These are phyloP conservation scores for Lithophane ornitopus DNA, from an alignment of 2,888 invertebrate species.

Conservation along the genomic window DNA sequence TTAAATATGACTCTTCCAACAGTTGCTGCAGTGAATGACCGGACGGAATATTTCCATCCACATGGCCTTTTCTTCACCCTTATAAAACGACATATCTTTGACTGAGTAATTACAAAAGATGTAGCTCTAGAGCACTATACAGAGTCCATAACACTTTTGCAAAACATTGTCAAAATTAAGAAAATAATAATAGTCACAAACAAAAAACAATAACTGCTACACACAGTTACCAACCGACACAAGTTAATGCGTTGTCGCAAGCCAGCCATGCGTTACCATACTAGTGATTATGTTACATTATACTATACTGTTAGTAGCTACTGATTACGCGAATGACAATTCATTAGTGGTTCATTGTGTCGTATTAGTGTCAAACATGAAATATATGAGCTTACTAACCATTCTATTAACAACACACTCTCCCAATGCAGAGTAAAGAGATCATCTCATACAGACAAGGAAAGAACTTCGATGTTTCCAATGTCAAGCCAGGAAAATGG, in stretches of 20 bases:
- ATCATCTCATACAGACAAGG: background rate
- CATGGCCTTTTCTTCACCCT: background rate
- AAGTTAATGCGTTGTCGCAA: constrained; percentile 25
- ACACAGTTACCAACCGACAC: background rate
- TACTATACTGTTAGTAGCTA: constrained; percentile 7
- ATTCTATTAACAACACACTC: background rate
- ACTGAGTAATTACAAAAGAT: background rate
- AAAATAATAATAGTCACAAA: background rate
- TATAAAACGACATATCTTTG: background rate
- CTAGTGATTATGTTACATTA: constrained; percentile 6
- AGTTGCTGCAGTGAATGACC: background rate
- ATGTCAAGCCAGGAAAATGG: background rate
- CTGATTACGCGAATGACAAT: constrained; percentile 16
- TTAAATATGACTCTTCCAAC: background rate
- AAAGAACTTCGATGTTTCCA: background rate
- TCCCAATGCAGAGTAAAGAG: background rate
- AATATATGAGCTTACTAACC: background rate
- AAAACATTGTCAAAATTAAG: background rate
- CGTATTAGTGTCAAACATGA: constrained; percentile 4
- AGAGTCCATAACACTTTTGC: background rate
- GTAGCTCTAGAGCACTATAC: background rate
- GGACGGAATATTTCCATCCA: background rate
- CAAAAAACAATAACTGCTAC: background rate
- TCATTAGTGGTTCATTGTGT: constrained; percentile 31
- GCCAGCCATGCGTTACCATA: constrained; percentile 31